These are phyloP conservation scores for Drosophila obscura DNA, from an alignment of 1,140 invertebrate species.

Conservation along the genomic window DNA sequence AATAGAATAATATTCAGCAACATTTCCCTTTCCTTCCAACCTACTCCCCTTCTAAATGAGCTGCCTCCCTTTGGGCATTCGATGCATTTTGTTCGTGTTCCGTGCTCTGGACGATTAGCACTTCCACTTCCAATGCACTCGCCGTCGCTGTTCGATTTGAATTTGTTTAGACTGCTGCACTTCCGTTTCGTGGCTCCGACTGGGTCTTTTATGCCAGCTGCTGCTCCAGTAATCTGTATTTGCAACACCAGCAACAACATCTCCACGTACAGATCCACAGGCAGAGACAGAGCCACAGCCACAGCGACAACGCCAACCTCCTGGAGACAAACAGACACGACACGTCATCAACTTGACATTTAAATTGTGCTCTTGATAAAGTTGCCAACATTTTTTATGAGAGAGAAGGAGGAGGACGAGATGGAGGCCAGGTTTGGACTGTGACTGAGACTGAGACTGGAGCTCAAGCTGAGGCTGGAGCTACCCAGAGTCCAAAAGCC, in stretches of 20 bases:
- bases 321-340: conserved; percentile 65
- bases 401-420: not conserved
- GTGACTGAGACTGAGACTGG: not conserved
- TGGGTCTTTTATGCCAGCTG: conserved; percentile 43
- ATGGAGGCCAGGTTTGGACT: not conserved
- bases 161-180: conserved; percentile 80
- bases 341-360: conserved; percentile 77
- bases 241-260: conserved; percentile 18
- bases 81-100: conserved; percentile 49
- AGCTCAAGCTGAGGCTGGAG: not conserved
- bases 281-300: conserved; percentile 1
- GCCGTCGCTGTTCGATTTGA: conserved; percentile 35
- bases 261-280: conserved; percentile 24
- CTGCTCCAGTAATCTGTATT: conserved; percentile 52
- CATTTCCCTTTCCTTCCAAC: too few relatives aligned
- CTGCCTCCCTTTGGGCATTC: conserved; percentile 7
- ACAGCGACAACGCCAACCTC: conserved; percentile 30
- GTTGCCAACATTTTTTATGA: conserved; percentile 73
- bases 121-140: conserved; percentile 68
- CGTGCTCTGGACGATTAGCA: conserved; percentile 72
- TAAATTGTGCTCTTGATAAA: conserved; percentile 80
- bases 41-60: too few relatives aligned
- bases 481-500: conserved; percentile 21
- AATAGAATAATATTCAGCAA: not conserved
- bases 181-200: conserved; percentile 60